Conservation (phyloP, 2,797 vertebrate species). For the Pelobates cultripes region DNA sequence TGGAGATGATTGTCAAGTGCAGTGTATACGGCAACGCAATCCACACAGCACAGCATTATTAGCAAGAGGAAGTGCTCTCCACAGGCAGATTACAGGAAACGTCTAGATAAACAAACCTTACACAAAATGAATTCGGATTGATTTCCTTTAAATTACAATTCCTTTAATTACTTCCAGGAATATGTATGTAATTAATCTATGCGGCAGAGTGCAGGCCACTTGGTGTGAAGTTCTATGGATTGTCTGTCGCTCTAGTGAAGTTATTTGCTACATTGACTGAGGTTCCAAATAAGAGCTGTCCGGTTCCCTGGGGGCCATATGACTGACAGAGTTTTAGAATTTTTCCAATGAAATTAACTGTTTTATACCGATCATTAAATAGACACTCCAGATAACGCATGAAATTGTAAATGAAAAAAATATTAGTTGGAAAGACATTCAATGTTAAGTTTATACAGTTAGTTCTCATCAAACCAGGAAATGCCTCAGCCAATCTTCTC, state of each 20-base stretch:
- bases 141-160: background rate
- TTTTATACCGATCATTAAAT: slow-evolving; percentile 2
- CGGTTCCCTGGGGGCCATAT: background rate
- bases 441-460: no score
- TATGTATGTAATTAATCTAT: background rate
- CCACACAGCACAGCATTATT: no score
- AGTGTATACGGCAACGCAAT: no score
- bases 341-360: background rate
- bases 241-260: background rate
- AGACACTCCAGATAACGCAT: background rate
- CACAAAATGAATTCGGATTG: background rate
- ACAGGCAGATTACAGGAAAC: no score
- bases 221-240: background rate
- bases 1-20: no score
- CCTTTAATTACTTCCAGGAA: background rate
- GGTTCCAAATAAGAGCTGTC: background rate
- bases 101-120: no score
- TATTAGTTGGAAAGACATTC: no score
- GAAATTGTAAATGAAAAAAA: no score
- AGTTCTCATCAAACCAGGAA: no score
- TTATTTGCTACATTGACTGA: background rate
- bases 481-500: no score
- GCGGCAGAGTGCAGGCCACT: background rate
- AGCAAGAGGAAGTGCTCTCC: no score
- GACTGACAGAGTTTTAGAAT: background rate